Evolutionary conservation across 1,140 invertebrate genomes (phyloP).

Genomic region (Homalodisca vitripennis): DNA sequence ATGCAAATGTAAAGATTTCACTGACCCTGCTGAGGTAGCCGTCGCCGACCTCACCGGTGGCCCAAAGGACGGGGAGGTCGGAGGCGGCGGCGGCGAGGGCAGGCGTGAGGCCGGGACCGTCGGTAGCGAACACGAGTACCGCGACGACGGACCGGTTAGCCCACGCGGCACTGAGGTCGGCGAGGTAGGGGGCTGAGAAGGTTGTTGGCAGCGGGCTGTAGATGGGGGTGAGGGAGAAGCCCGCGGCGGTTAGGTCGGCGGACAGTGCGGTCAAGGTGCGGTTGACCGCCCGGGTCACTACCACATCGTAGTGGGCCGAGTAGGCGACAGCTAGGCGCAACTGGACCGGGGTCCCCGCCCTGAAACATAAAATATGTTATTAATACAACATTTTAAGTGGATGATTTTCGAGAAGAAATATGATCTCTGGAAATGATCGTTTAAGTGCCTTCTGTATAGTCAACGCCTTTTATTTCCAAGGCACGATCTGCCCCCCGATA

Average conservation of each 20-base stretch:
- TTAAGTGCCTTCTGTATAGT: too few species aligned
- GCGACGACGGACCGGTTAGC: constrained; percentile 29
- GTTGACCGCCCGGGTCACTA: constrained; percentile 28
- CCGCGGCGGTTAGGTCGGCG: constrained; percentile 21
- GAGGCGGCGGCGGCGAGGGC: constrained; percentile 27
- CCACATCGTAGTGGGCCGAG: constrained; percentile 19
- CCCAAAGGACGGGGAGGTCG: constrained; percentile 36
- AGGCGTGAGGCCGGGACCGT: constrained; percentile 14
- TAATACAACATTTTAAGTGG: too few species aligned
- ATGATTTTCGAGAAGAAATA: too few species aligned
- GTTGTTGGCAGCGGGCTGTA: constrained; percentile 1
- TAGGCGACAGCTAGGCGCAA: constrained; percentile 29
- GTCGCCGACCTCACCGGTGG: constrained; percentile 23
- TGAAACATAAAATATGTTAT: too few species aligned
- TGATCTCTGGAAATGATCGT: too few species aligned
- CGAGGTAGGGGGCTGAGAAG: constrained; percentile 4
- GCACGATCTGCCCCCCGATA: too few species aligned
- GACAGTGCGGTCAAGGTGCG: constrained; percentile 23
- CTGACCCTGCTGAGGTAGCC: constrained; percentile 31
- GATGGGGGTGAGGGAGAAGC: background rate
- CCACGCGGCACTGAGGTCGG: constrained; percentile 17
- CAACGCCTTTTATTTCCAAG: too few species aligned
- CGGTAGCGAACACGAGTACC: constrained; percentile 31
- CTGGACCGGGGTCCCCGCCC: background rate
- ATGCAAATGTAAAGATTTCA: too few species aligned